Evolutionary conservation across 2,113 vertebrate species (phyloP), one percentile per base, ranked within the genome.

Genomic region (Bagarius yarrelli): DNA sequence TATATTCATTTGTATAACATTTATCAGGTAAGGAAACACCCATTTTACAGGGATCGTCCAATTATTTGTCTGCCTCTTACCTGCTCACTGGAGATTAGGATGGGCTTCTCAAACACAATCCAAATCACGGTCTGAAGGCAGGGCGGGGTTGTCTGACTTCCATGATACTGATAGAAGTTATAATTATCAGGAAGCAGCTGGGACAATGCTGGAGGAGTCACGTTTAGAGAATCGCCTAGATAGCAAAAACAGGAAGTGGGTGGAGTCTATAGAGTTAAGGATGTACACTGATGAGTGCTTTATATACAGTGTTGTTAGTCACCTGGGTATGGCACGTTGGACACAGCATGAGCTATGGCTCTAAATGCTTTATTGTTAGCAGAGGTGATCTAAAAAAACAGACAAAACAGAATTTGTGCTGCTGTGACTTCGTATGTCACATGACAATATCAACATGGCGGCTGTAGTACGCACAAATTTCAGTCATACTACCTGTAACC

Each of bases 91-190:
- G 77, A 80, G 21, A 84, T 84, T 9, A 60, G 59, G n/a, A 80
- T 70, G 18, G 78, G 77, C 15, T 75, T 60, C 47, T 71, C 78
- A 67, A 76, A 76, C 21, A 84, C 53, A 61, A 72, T 76, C 78
- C 78, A 80, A 25, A 40, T 12, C 21, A 82, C 74, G 0, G 25
- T 71, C 23, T 27, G 55, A 11, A 14, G 8, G 55, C 83, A 80
- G n/a, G 71, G 61, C 1, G 83, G 83, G 14, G 57, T 47, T 4
- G 72, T 80, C 14, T 53, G 69, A n/a, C 83, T 32, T 67, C 83
- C 63, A 2, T 27, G 18, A 30, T 80, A 84, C 21, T 27, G 72
- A 40, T 71, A 76, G 50, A 76, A 80, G 56, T 27, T 56, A 27
- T 15, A 23, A 30, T 9, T 5, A 32, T 72, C 18, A 5, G 81